Evolutionary conservation across 1,140 invertebrate species (phyloP), one percentile per base, ranked within the genome.

Genomic region (Periplaneta americana): DNA sequence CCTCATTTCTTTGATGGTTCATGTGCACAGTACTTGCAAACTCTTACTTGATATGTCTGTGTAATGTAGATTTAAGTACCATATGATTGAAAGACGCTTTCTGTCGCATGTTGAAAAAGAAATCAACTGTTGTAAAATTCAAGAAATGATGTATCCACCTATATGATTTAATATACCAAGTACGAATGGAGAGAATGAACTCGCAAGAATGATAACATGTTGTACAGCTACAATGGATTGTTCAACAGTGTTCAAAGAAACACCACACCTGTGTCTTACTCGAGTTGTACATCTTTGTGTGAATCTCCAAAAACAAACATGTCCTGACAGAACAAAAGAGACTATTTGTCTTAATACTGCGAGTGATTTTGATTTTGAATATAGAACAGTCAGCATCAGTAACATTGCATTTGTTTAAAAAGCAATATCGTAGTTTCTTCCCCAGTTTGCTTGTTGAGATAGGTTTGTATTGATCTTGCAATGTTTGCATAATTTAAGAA

Each of bases 401-500:
- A 85, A 78, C 75, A 48, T 76, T 78, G 80, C 80, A 81, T 81
- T 81, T 81, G 80, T 81, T 81, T 81, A 37, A 80, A 82, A 82
- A 79, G 78, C 75, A 83, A 82, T 78, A 88, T 88, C 88, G 87
- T 89, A 88, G 89, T 88, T 89, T 89, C 89, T 89, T 88, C 88
- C 88, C 89, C 88, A 89, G 88, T 87, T 89, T 89, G 89, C 89
- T 89, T 89, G 88, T 89, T 89, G 89, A 89, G 88, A 89, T 89
- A 89, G 88, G 89, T 89, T 89, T 89, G 89, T 89, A 89, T 89
- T 89, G 89, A 89, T 89, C 82, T 82, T 89, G 88, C 88, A 89
- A 89, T 89, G 88, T 89, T 88, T 89, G 89, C 89, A 89, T 89
- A 89, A 89, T 89, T 89, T 89, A 89, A 89, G 87, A 89, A 89